Conservation (phyloP, 2,113 vertebrate genomes). For the Cavia porcellus region DNA sequence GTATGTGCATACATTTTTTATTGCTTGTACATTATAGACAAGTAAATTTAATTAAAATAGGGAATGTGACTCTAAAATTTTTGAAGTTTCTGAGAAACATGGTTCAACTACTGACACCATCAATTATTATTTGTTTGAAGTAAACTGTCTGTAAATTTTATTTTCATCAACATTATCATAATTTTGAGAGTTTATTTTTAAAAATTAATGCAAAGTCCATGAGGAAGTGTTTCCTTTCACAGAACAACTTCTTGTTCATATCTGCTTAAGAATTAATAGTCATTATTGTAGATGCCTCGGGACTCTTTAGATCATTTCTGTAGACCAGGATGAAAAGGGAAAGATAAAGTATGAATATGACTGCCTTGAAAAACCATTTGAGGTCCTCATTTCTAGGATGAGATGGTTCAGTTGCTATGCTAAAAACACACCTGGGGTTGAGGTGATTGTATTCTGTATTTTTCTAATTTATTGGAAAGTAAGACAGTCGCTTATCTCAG, state of each 20-base stretch:
- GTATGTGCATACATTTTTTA: neutral
- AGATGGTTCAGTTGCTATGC: neutral
- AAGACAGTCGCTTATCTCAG: neutral
- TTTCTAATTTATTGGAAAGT: conserved; percentile 33
- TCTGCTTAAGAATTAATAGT: neutral
- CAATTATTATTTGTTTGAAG: neutral
- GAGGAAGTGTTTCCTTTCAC: neutral
- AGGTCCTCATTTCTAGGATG: neutral
- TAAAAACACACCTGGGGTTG: neutral
- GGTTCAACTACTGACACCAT: neutral
- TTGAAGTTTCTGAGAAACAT: neutral
- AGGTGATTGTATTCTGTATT: neutral
- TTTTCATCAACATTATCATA: neutral
- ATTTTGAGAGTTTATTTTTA: neutral
- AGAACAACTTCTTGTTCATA: neutral
- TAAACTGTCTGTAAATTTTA: neutral
- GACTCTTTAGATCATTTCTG: neutral
- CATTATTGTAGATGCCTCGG: neutral
- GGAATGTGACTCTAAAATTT: neutral
- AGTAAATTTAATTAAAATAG: neutral
- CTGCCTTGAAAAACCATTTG: neutral
- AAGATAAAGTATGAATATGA: neutral
- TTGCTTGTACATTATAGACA: neutral
- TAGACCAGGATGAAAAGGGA: neutral
- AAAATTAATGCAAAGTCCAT: neutral